Conservation (phyloP, 2,797 vertebrate genomes). For the Botia almorhae region DNA sequence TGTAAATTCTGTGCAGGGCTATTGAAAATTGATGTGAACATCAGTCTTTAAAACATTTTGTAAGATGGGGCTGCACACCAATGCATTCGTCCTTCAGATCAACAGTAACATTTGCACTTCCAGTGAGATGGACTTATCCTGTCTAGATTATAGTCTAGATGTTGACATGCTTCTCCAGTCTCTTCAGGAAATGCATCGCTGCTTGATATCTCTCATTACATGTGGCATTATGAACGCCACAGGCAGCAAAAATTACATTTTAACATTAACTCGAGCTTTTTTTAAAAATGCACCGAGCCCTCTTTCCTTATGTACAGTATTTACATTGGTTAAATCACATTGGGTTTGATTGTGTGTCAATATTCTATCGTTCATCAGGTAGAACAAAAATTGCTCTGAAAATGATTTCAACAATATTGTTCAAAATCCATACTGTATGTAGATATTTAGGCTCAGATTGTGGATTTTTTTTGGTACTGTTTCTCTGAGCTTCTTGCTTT, state of each 20-base stretch:
- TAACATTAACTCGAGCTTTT: constrained; percentile 39
- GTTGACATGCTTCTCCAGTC: constrained; percentile 43
- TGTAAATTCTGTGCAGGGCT: background rate
- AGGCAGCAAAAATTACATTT: constrained; percentile 64
- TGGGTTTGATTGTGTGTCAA: too few relatives aligned
- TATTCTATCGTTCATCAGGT: too few relatives aligned
- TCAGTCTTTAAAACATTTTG: background rate
- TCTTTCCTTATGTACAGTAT: background rate
- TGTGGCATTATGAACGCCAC: constrained; percentile 57
- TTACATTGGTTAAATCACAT: background rate
- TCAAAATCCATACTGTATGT: too few relatives aligned
- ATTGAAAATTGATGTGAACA: background rate
- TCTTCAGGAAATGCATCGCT: constrained; percentile 56
- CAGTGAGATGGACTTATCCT: constrained; percentile 62
- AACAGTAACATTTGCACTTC: constrained; percentile 52
- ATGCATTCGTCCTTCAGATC: constrained; percentile 6
- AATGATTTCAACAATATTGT: too few relatives aligned
- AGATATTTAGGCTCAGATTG: background rate
- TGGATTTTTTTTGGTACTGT: background rate
- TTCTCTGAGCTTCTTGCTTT: background rate
- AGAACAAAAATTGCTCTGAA: too few relatives aligned
- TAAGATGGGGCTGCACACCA: background rate
- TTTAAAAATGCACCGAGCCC: background rate
- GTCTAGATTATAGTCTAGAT: constrained; percentile 63
- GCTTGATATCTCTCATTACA: constrained; percentile 70